These are phyloP conservation scores for Osedax fenrisi DNA, from an alignment of 2,888 invertebrate genomes.

Conservation along the genomic window DNA sequence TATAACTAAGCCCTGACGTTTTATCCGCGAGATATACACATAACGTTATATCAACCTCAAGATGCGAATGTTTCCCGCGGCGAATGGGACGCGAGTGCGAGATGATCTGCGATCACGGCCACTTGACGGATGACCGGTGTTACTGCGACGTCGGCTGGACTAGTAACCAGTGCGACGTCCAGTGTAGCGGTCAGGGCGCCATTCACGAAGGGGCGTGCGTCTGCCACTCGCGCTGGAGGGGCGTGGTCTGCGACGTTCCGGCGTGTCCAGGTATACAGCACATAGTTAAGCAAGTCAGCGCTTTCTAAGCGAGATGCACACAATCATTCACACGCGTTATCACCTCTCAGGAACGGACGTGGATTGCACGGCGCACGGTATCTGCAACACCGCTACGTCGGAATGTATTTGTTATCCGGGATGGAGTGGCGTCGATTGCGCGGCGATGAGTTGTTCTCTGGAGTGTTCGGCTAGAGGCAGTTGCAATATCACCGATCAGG, in stretches of 20 bases:
- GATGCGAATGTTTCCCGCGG: slow-evolving; percentile 35
- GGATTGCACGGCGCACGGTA: slow-evolving; percentile 40
- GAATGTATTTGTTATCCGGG: slow-evolving; percentile 39
- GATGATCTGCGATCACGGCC: slow-evolving; percentile 38
- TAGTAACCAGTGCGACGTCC: slow-evolving; percentile 38
- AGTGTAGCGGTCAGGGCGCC: slow-evolving; percentile 39
- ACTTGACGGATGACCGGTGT: slow-evolving; percentile 36
- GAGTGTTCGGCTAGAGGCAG: slow-evolving; percentile 40
- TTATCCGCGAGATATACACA: no score
- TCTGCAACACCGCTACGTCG: slow-evolving; percentile 38
- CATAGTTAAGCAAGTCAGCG: background rate
- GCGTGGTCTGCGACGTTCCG: slow-evolving; percentile 38
- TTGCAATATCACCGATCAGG: slow-evolving; percentile 37
- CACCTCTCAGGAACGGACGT: slow-evolving; percentile 2
- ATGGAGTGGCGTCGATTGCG: slow-evolving; percentile 40
- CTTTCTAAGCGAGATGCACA: background rate
- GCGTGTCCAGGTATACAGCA: slow-evolving; percentile 39
- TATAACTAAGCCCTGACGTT: no score
- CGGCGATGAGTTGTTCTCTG: slow-evolving; percentile 39
- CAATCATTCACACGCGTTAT: background rate
- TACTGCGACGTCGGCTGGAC: slow-evolving; percentile 39
- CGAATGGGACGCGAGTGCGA: slow-evolving; percentile 40
- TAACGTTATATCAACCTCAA: no score
- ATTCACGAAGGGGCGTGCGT: slow-evolving; percentile 35
- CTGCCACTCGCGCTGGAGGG: slow-evolving; percentile 40